A percentile compares a stretch with the other conserved stretches of the same genome.
phyloP scores from a whole-genome alignment of 2,888 invertebrate genomes.

The Drosophila meridiana region DNA sequence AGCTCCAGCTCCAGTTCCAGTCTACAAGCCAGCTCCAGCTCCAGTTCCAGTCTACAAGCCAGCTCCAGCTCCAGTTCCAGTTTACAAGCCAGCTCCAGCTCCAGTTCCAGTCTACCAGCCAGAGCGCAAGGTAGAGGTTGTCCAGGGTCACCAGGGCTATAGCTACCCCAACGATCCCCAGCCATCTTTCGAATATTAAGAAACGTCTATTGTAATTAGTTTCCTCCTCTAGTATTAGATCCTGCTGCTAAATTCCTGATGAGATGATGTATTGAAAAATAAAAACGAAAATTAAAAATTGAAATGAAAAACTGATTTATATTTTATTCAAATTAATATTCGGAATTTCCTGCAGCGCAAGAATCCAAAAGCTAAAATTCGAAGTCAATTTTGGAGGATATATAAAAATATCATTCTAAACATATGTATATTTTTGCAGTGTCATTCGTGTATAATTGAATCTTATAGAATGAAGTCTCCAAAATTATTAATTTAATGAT shows the following conservation, averaged over 20 bases:
- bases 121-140: constrained; percentile 25
- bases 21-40: constrained; percentile 20
- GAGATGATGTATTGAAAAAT: constrained; percentile 40
- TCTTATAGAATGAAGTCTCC: too few species aligned
- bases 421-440: too few species aligned
- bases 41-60: constrained; percentile 18
- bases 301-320: neutral
- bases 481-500: too few species aligned
- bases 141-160: constrained; percentile 62
- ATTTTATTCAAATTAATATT: neutral
- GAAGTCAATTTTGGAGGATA: neutral
- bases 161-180: constrained; percentile 81
- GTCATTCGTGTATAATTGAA: too few species aligned
- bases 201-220: constrained; percentile 52
- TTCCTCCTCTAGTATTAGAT: constrained; percentile 76
- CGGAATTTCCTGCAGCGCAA: neutral
- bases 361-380: neutral
- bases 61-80: neutral
- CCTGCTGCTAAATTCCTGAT: constrained; percentile 44
- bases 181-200: constrained; percentile 79
- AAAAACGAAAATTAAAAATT: constrained; percentile 26
- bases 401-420: too few species aligned
- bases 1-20: neutral
- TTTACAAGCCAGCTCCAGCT: constrained; percentile 20
- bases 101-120: constrained; percentile 3